Base-by-base conservation (phyloP, 2,797 vertebrate genomes). In the Clamator glandarius region DNA sequence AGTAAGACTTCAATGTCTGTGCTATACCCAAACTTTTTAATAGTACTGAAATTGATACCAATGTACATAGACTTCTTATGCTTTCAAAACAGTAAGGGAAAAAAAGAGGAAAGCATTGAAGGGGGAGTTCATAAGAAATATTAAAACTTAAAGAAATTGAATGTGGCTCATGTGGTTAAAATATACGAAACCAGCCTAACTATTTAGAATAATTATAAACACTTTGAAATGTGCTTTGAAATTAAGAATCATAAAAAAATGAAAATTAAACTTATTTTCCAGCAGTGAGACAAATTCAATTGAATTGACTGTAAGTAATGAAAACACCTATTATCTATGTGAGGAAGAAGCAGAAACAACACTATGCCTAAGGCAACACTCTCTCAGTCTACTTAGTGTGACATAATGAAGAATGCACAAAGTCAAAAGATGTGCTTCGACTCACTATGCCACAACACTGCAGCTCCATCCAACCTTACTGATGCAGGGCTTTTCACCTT, bases 391-490 rank as follows among this genome's bases (percentile, higher is more conserved):
- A 15, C 24, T 82, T 11, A 28, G 21, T 13, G 31, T 24, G 31
- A 70, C 28, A 26, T 15, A 19, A 19, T 1, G 2, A 31, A n/a
- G 51, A 2, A 7, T 5, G 23, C 52, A 83, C 39, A n/a, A 73
- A 58, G 35, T 9, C 41, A 42, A 15, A 12, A 63, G 12, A 25
- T 5, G 5, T 50, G 46, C 13, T 21, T 6, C 1, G 16, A 54
- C 4, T 17, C 31, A 58, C 31, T 39, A 9, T 0, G 1, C 6
- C 6, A 4, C 66, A 70, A 12, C 10, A 26, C 10, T 8, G 31
- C 35, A 70, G 52, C n/a, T 86, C 21, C 31, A 59, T 35, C 35
- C 24, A 84, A 0, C 28, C 36, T 54, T 35, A 25, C 5, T 35
- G 15, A 50, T 16, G 35, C 36, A 82, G 19, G 11, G 2, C 6